These are phyloP conservation scores for Ophthalmolycus amberensis DNA, from an alignment of 2,113 vertebrate genomes.

Conservation along the genomic window DNA sequence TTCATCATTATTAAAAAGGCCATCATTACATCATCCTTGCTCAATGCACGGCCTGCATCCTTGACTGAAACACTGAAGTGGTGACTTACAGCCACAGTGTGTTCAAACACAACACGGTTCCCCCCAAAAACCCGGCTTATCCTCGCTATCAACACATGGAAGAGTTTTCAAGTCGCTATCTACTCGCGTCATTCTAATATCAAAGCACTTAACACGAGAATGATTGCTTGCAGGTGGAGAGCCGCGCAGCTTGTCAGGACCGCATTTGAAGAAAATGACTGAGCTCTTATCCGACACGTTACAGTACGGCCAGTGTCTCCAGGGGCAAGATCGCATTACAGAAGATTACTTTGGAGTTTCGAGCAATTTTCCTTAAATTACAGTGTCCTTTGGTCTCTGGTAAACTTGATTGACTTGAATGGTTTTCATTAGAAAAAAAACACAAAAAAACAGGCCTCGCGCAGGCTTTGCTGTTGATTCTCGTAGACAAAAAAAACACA, in stretches of 20 bases:
- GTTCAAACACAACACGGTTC: slow-evolving; percentile 42
- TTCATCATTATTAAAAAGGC: slow-evolving; percentile 4
- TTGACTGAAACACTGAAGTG: background rate
- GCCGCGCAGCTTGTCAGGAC: slow-evolving; percentile 77
- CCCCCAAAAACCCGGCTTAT: slow-evolving; percentile 65
- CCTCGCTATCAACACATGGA: slow-evolving; percentile 80
- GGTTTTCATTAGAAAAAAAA: slow-evolving; percentile 82
- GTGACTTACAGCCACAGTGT: slow-evolving; percentile 6
- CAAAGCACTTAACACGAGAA: slow-evolving; percentile 86
- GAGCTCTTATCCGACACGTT: slow-evolving; percentile 84
- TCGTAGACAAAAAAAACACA: slow-evolving; percentile 67
- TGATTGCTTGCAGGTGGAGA: slow-evolving; percentile 85
- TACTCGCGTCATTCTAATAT: slow-evolving; percentile 84
- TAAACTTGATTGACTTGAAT: slow-evolving; percentile 85
- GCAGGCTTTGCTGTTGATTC: slow-evolving; percentile 69
- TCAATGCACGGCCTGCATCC: slow-evolving; percentile 21
- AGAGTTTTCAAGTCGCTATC: slow-evolving; percentile 80
- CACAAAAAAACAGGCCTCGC: slow-evolving; percentile 16
- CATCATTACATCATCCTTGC: slow-evolving; percentile 37
- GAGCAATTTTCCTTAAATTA: slow-evolving; percentile 84
- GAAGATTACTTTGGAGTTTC: slow-evolving; percentile 83
- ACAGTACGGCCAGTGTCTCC: slow-evolving; percentile 81
- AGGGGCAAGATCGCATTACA: slow-evolving; percentile 82
- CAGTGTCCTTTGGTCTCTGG: slow-evolving; percentile 83
- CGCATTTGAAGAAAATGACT: slow-evolving; percentile 82